Percentiles rank a stretch among this genome's conserved stretches.
Conservation (phyloP, 2,113 vertebrate species). For the Epinephelus fuscoguttatus region DNA sequence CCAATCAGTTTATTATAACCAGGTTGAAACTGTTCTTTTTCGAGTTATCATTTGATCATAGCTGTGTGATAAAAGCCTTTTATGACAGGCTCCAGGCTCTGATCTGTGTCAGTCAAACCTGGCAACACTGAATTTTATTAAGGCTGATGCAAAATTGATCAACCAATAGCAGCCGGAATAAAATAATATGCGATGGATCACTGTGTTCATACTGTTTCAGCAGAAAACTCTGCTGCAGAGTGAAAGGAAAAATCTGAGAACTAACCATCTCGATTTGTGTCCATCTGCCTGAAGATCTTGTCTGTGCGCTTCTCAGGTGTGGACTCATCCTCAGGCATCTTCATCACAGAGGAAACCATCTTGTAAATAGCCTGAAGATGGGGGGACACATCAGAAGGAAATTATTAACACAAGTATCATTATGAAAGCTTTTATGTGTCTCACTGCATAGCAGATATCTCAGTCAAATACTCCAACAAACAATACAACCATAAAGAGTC, state of each 20-base stretch:
- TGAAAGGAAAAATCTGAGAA: neutral
- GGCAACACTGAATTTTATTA: neutral
- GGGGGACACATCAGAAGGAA: too few relatives aligned
- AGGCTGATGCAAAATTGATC: neutral
- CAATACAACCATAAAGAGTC: neutral
- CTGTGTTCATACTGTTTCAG: neutral
- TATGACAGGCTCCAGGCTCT: neutral
- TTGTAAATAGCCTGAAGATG: conserved; percentile 95
- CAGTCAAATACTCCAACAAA: neutral
- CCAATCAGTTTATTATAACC: neutral
- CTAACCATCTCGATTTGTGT: conserved; percentile 97
- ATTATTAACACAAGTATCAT: neutral
- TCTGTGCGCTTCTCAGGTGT: conserved; percentile 99
- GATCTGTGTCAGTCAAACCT: neutral
- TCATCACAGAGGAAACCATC: conserved; percentile 99
- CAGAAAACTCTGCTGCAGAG: neutral
- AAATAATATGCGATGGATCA: neutral
- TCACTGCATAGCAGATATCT: neutral
- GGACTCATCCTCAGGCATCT: conserved; percentile 99
- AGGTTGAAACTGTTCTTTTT: neutral
- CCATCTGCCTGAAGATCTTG: conserved; percentile 99
- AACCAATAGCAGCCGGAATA: neutral
- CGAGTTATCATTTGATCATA: neutral
- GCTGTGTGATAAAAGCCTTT: neutral
- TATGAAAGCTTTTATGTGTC: neutral